These are phyloP conservation scores for Serilophus lunatus DNA, from an alignment of 2,113 vertebrate species.

Conservation along the genomic window DNA sequence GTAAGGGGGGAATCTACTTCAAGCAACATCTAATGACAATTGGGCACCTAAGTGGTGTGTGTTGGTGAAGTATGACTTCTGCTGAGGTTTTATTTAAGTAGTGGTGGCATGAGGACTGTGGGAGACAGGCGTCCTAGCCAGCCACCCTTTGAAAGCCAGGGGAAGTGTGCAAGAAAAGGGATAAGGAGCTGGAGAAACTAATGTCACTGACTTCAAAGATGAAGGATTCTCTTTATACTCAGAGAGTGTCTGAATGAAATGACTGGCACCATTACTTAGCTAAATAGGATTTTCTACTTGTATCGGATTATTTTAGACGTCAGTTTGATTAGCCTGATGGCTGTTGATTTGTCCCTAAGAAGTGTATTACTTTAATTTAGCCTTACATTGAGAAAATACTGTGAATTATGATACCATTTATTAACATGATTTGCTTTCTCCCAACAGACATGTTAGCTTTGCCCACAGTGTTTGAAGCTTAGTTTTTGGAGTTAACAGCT, in stretches of 20 bases:
- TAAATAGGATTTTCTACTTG: conserved; percentile 4
- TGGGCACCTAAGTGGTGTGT: not conserved
- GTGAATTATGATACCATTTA: not conserved
- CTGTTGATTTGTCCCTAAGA: not conserved
- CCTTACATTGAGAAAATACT: not conserved
- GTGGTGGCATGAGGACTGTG: not conserved
- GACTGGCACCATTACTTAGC: not conserved
- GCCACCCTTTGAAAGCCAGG: not conserved
- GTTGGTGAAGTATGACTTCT: not conserved
- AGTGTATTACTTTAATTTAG: not conserved
- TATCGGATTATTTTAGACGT: not conserved
- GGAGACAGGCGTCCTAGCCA: not conserved
- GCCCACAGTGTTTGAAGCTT: not conserved
- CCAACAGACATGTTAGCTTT: not conserved
- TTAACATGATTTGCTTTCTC: not conserved
- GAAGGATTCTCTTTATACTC: not conserved
- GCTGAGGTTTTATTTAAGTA: not conserved
- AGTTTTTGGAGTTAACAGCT: not conserved
- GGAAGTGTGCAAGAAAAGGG: not conserved
- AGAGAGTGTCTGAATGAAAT: conserved; percentile 1
- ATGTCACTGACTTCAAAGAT: not conserved
- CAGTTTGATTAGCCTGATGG: not conserved
- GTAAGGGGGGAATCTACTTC: not conserved
- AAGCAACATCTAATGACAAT: not conserved
- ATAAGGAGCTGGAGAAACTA: not conserved